phyloP scores from a whole-genome alignment of 2,888 invertebrate genomes.

The Criorhina ranunculi region DNA sequence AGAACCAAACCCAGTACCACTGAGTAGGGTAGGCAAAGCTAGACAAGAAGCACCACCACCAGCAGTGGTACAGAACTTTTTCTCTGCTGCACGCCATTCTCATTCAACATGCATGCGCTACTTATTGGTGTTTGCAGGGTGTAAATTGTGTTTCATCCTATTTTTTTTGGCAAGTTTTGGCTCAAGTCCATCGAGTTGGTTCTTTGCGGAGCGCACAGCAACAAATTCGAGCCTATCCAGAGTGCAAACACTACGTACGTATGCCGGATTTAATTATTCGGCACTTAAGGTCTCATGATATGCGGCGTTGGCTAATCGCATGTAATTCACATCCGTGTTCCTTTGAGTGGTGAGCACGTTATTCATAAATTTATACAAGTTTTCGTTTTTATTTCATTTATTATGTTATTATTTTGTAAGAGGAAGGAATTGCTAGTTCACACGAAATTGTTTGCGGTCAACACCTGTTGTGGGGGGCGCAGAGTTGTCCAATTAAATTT shows the following conservation, averaged over 20 bases:
- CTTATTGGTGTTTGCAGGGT: constrained; percentile 73
- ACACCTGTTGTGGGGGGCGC: constrained; percentile 45
- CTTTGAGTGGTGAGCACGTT: constrained; percentile 18
- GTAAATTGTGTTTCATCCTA: constrained; percentile 61
- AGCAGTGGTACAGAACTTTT: constrained; percentile 18
- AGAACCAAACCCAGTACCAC: constrained; percentile 56
- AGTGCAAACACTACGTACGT: not conserved
- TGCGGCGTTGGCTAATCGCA: constrained; percentile 68
- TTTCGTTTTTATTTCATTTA: constrained; percentile 26
- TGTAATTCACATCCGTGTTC: constrained; percentile 66
- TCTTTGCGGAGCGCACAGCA: constrained; percentile 34
- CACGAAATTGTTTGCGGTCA: constrained; percentile 38
- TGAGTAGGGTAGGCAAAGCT: not conserved
- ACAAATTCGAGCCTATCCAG: constrained; percentile 41
- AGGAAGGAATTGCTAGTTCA: constrained; percentile 43
- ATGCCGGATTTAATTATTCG: constrained; percentile 73
- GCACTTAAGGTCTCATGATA: constrained; percentile 58
- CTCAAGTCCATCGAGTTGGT: constrained; percentile 63
- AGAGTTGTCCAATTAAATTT: not conserved
- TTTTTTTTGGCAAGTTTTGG: constrained; percentile 49
- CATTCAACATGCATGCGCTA: constrained; percentile 72
- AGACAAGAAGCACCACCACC: constrained; percentile 36
- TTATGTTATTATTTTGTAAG: constrained; percentile 38
- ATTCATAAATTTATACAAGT: constrained; percentile 38
- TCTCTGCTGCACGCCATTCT: constrained; percentile 60